These are phyloP conservation scores for Idaea dimidiata DNA, from an alignment of 2,888 invertebrate genomes.

Conservation along the genomic window DNA sequence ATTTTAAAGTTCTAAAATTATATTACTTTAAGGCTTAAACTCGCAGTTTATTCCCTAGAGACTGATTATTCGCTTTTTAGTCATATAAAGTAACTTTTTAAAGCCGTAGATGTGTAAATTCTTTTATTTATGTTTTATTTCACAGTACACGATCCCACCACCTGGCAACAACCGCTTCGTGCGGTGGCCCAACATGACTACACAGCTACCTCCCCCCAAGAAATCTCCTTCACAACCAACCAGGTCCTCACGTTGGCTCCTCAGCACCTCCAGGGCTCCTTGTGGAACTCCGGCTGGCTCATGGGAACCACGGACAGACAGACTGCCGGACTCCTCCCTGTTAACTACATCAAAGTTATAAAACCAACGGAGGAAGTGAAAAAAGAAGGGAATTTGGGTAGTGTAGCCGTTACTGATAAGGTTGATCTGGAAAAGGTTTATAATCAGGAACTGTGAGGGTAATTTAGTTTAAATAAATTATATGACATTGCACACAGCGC, in stretches of 20 bases:
- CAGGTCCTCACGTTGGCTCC: constrained; percentile 92
- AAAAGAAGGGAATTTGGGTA: constrained; percentile 3
- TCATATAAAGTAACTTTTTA: no score
- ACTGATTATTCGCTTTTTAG: no score
- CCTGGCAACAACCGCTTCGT: constrained; percentile 85
- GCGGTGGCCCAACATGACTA: constrained; percentile 89
- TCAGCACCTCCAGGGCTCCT: constrained; percentile 86
- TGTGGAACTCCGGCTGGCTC: constrained; percentile 86
- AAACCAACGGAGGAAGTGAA: constrained; percentile 24
- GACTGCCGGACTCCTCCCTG: constrained; percentile 83
- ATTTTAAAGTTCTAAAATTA: no score
- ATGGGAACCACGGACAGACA: constrained; percentile 82
- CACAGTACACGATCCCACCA: constrained; percentile 83
- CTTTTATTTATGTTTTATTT: no score
- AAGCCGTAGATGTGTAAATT: no score
- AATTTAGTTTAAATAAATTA: no score
- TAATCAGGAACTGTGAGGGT: neutral
- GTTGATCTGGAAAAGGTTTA: constrained; percentile 7
- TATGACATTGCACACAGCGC: no score
- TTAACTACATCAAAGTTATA: constrained; percentile 79
- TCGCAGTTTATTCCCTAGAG: no score
- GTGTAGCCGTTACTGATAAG: constrained; percentile 8
- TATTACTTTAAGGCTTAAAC: no score
- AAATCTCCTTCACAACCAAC: constrained; percentile 88
- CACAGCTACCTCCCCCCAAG: constrained; percentile 85